Evolutionary conservation across 1,140 invertebrate species (phyloP).

Genomic region (Eumeta japonica): DNA sequence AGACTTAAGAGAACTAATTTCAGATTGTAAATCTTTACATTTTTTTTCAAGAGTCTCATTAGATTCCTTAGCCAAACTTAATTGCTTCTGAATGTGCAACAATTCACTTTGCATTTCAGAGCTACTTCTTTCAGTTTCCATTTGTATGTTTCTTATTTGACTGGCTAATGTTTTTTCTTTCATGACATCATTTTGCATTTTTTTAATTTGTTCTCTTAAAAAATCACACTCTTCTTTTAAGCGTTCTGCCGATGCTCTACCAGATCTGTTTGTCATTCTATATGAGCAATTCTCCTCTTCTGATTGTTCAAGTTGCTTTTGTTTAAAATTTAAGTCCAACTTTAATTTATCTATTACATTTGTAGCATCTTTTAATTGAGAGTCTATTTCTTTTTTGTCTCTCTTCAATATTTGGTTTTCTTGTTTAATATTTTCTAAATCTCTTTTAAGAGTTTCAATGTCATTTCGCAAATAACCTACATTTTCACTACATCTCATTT

Average conservation of each 20-base stretch:
- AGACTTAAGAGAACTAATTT: conserved; percentile 56
- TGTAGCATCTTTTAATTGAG: conserved; percentile 32
- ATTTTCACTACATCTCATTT: conserved; percentile 18
- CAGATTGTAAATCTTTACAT: conserved; percentile 57
- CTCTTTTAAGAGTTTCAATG: conserved; percentile 26
- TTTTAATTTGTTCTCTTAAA: conserved; percentile 48
- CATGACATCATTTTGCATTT: conserved; percentile 42
- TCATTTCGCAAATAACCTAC: conserved; percentile 22
- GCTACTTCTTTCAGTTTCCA: conserved; percentile 63
- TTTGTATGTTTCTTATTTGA: conserved; percentile 60
- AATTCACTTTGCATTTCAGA: conserved; percentile 60
- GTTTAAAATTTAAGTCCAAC: conserved; percentile 38
- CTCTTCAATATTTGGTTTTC: conserved; percentile 34
- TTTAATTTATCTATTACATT: conserved; percentile 40
- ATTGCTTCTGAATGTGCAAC: conserved; percentile 55
- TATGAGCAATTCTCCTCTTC: conserved; percentile 49
- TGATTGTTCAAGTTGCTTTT: conserved; percentile 40
- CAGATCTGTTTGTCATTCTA: conserved; percentile 41
- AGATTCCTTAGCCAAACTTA: conserved; percentile 54
- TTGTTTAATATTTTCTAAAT: conserved; percentile 28
- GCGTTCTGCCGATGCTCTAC: conserved; percentile 37
- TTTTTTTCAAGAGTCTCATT: conserved; percentile 58
- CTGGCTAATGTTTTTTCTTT: conserved; percentile 49
- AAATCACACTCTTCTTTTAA: conserved; percentile 47
- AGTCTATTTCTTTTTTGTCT: conserved; percentile 41